phyloP scores from a whole-genome alignment of 92 coral and sea anemone genomes.

The Porites divaricata region DNA sequence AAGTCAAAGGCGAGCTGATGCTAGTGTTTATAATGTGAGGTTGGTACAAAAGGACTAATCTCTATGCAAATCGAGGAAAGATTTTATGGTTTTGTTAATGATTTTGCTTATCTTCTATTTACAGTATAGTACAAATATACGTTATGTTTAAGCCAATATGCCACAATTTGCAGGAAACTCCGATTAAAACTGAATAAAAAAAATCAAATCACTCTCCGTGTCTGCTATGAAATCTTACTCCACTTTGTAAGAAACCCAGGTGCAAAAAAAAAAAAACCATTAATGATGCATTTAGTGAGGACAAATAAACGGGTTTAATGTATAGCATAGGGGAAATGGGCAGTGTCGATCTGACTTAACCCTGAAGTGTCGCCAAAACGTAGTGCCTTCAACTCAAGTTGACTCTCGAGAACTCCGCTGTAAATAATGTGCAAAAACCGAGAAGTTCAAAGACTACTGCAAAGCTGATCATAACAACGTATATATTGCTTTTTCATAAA shows the following conservation, averaged over 20 bases:
- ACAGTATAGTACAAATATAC: background rate
- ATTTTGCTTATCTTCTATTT: background rate
- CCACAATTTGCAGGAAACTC: background rate
- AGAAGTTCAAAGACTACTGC: background rate
- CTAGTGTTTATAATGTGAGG: background rate
- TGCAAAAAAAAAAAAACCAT: background rate
- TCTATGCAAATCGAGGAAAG: background rate
- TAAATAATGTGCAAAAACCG: no score
- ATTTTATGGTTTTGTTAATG: background rate
- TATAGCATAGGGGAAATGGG: no score
- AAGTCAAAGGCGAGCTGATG: background rate
- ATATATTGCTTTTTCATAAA: no score
- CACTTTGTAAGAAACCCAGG: background rate
- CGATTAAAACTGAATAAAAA: background rate
- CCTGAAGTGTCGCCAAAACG: no score
- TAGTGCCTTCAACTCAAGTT: no score
- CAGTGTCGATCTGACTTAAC: no score
- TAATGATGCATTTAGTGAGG: no score
- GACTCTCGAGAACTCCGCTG: background rate
- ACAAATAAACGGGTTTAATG: no score
- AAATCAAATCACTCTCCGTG: background rate
- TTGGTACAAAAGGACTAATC: slow-evolving; percentile 21
- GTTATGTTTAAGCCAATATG: background rate
- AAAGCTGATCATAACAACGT: no score
- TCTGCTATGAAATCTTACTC: background rate